Conservation (phyloP, 2,888 invertebrate species). For the Sarcophaga rosellei region DNA sequence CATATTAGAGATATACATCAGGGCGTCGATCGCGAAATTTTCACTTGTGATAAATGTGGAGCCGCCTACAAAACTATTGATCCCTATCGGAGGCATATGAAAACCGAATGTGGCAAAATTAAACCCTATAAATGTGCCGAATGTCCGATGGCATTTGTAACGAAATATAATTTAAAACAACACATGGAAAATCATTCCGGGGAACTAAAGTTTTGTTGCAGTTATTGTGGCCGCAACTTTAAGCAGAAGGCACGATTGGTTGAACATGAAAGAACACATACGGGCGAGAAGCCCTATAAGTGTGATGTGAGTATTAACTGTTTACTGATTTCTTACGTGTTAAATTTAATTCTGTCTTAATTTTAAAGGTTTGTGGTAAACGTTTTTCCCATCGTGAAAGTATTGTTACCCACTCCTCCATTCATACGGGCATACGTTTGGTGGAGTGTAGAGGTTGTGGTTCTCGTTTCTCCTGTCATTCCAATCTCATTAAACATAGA, state of each 20-base stretch:
- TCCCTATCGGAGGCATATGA: constrained; percentile 77
- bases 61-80: constrained; percentile 80
- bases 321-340: background rate
- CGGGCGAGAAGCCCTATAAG: constrained; percentile 76
- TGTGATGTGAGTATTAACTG: constrained; percentile 75
- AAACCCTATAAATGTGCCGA: constrained; percentile 80
- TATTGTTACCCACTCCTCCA: constrained; percentile 81
- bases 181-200: constrained; percentile 77
- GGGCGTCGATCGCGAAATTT: constrained; percentile 78
- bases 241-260: constrained; percentile 75
- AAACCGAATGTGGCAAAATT: constrained; percentile 81
- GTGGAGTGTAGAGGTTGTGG: constrained; percentile 81
- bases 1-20: constrained; percentile 80
- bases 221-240: constrained; percentile 77
- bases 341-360: background rate
- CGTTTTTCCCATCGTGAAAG: constrained; percentile 82
- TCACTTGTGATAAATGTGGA: constrained; percentile 81
- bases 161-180: constrained; percentile 75
- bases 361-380: constrained; percentile 79
- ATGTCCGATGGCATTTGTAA: constrained; percentile 76
- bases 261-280: constrained; percentile 77
- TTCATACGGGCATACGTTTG: constrained; percentile 80
- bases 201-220: constrained; percentile 77
- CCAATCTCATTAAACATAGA: constrained; percentile 82
- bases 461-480: constrained; percentile 82